Evolutionary conservation across 2,797 vertebrate genomes (phyloP).

Genomic region (Notolabrus celidotus): DNA sequence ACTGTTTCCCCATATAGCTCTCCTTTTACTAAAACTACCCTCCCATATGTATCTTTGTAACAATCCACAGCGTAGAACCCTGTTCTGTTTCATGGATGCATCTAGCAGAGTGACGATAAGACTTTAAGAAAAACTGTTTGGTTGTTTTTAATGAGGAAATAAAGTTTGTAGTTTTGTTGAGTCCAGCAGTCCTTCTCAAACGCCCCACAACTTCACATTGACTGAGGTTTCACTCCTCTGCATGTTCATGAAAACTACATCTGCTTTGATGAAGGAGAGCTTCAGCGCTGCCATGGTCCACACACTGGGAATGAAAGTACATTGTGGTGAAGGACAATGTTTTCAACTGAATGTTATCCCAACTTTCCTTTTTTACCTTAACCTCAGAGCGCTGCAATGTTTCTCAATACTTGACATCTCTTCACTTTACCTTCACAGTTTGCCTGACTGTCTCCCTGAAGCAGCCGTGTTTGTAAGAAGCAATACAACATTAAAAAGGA

Average conservation of each 20-base stretch:
- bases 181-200: not conserved
- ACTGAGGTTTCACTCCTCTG: not conserved
- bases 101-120: too few species aligned
- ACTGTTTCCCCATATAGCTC: too few species aligned
- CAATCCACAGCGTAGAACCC: too few species aligned
- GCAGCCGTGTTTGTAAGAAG: not conserved
- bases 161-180: too few species aligned
- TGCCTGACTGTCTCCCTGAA: not conserved
- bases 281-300: too few species aligned
- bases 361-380: conserved; percentile 9
- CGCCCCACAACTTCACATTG: not conserved
- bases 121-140: too few species aligned
- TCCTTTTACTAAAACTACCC: too few species aligned
- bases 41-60: too few species aligned
- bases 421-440: conserved; percentile 17
- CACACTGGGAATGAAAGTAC: too few species aligned
- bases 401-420: not conserved
- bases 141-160: too few species aligned
- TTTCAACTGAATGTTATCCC: conserved; percentile 11
- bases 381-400: not conserved
- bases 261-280: too few species aligned
- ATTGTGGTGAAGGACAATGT: conserved; percentile 18
- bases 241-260: conserved; percentile 8
- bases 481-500: conserved; percentile 27
- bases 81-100: too few species aligned